Conservation (phyloP, 2,888 invertebrate genomes). For the Eristalinus sepulchralis region DNA sequence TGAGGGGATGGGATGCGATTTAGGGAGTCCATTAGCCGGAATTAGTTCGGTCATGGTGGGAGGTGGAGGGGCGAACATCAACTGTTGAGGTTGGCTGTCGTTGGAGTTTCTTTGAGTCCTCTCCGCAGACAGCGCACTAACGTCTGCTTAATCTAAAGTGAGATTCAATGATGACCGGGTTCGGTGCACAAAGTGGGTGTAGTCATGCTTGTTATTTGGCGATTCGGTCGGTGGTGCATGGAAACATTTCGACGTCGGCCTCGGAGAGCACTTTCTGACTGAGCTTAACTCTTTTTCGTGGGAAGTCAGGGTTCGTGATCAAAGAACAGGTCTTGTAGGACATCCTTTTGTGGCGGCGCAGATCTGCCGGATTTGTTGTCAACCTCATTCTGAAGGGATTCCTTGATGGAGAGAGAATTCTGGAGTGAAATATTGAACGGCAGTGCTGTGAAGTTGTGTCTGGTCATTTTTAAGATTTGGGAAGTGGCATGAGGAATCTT, state of each 20-base stretch:
- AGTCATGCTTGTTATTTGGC: background rate
- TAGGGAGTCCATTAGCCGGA: slow-evolving; percentile 56
- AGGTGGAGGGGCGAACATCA: background rate
- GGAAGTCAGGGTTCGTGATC: background rate
- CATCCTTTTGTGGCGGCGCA: no score
- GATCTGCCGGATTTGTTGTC: no score
- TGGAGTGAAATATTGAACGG: no score
- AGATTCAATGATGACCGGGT: background rate
- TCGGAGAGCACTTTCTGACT: background rate
- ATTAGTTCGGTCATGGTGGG: slow-evolving; percentile 17
- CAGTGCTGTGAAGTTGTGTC: no score
- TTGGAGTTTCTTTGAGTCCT: background rate
- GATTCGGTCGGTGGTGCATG: background rate
- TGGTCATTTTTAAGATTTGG: no score
- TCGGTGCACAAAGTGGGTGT: background rate
- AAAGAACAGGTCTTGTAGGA: background rate
- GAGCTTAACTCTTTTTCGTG: background rate
- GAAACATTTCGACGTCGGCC: background rate
- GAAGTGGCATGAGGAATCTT: no score
- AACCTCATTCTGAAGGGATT: no score
- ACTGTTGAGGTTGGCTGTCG: background rate
- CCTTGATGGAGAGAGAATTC: no score
- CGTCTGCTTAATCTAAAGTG: background rate
- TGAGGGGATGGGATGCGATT: slow-evolving; percentile 26
- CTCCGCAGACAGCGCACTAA: background rate